Percentiles rank a stretch among this genome's conserved stretches.
Conservation (phyloP, 64 coral and sea anemone species). For the Astreopora myriophthalma region DNA sequence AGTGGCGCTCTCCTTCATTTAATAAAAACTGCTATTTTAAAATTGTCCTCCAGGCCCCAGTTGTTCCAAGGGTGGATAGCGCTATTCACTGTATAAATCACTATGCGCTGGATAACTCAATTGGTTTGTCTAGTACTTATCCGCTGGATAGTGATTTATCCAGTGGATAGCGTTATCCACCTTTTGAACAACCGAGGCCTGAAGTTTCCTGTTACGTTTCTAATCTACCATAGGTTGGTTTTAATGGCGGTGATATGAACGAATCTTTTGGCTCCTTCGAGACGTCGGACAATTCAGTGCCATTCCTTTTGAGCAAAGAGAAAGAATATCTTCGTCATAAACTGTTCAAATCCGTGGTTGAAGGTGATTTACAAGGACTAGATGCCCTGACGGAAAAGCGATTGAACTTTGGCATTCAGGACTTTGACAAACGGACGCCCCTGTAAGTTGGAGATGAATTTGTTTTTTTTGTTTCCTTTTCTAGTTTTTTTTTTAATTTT, state of each 20-base stretch:
- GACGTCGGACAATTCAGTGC: neutral
- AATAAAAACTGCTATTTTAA: too few relatives aligned
- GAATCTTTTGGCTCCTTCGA: neutral
- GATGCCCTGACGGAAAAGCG: slow-evolving; percentile 49
- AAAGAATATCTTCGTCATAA: slow-evolving; percentile 21
- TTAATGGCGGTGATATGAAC: neutral
- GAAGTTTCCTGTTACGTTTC: neutral
- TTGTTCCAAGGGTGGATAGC: too few relatives aligned
- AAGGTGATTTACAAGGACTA: slow-evolving; percentile 56
- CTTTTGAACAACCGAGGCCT: too few relatives aligned
- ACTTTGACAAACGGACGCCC: slow-evolving; percentile 83
- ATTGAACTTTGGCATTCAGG: slow-evolving; percentile 54
- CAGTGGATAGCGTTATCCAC: too few relatives aligned
- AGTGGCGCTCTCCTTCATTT: too few relatives aligned
- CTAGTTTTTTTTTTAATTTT: too few relatives aligned
- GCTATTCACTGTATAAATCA: too few relatives aligned
- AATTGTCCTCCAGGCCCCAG: too few relatives aligned
- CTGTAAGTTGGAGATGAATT: slow-evolving; percentile 56
- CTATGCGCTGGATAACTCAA: too few relatives aligned
- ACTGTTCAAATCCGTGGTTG: slow-evolving; percentile 52
- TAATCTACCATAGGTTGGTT: neutral
- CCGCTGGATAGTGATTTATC: too few relatives aligned
- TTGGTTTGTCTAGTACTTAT: too few relatives aligned
- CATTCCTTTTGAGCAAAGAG: neutral
- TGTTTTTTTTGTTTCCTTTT: too few relatives aligned